Conservation (phyloP, 2,797 vertebrate genomes). For the Neosalanx taihuensis region DNA sequence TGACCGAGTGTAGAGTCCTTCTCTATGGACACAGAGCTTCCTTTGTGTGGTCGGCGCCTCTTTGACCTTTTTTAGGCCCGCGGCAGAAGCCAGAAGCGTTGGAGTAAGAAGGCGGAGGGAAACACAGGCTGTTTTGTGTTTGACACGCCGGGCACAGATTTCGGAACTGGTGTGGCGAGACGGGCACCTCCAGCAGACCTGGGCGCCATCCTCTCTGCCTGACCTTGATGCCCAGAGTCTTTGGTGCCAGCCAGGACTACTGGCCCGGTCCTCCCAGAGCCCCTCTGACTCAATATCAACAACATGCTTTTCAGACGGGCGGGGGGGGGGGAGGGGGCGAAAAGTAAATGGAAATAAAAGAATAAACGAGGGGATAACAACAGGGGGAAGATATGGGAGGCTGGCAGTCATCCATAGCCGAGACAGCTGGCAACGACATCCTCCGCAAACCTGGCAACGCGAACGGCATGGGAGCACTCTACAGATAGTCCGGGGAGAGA, state of each 20-base stretch:
- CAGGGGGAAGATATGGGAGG: conserved; percentile 57
- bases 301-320: conserved; percentile 42
- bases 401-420: conserved; percentile 70
- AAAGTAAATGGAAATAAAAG: conserved; percentile 64
- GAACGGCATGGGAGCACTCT: conserved; percentile 60
- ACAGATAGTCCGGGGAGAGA: conserved; percentile 52
- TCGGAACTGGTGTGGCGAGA: conserved; percentile 47
- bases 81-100: conserved; percentile 40
- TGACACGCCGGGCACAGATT: conserved; percentile 62
- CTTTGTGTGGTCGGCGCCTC: conserved; percentile 41
- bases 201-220: conserved; percentile 38
- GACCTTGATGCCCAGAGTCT: conserved; percentile 59
- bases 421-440: conserved; percentile 80
- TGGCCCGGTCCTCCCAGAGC: conserved; percentile 2
- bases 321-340: conserved; percentile 34
- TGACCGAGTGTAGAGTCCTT: conserved; percentile 46
- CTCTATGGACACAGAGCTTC: conserved; percentile 47
- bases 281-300: conserved; percentile 15
- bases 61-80: conserved; percentile 54
- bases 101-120: conserved; percentile 34
- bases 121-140: conserved; percentile 51
- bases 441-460: conserved; percentile 74
- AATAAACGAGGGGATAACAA: conserved; percentile 59
- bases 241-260: conserved; percentile 33
- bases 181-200: conserved; percentile 55